Base-by-base conservation (phyloP, 2,797 vertebrate species). In the Arrhamphus sclerolepis region DNA sequence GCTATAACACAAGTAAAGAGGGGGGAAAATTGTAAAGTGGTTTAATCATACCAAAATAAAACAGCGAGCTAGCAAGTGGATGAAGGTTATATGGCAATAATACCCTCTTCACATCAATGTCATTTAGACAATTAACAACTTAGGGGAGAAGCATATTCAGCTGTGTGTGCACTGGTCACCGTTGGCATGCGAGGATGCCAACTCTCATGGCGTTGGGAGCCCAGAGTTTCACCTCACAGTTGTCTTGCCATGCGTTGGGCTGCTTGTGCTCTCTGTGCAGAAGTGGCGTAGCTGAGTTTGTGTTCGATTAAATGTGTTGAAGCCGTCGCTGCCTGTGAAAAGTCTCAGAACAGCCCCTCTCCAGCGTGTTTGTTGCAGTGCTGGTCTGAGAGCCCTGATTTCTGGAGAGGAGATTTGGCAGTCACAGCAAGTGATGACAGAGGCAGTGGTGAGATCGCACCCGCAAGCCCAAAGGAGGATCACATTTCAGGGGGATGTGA, bases 361-460 rank as follows among this genome's bases (percentile, higher is more conserved):
- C 85, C 78, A 76, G 83, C 89, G 86, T 91, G 89, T 91, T 90
- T 90, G 90, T 90, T 81, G 89, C 88, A 34, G 83, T 91, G 91
- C 87, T 91, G 92, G 86, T 90, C 90, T 90, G 91, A 88, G 90
- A 93, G 89, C 82, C 88, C 89, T 89, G 87, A 83, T 91, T 92
- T 90, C 91, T 92, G 91, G 91, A 93, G 92, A 87, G 87, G 82
- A 88, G 87, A 92, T 90, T 93, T 93, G 92, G 92, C 93, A 93
- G 91, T 90, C 89, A 92, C 90, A 92, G 89, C 89, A 89, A 92
- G 91, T 92, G 92, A 93, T 93, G 93, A 93, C 92, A 93, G 92
- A 92, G 92, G 91, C 92, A 93, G 90, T 91, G 90, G 92, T 91
- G 92, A 92, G 90, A 94, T 93, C 92, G 85, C 93, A 93, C 92